Evolutionary conservation across 1,140 invertebrate species (phyloP).

Genomic region (Dendrolimus punctatus): DNA sequence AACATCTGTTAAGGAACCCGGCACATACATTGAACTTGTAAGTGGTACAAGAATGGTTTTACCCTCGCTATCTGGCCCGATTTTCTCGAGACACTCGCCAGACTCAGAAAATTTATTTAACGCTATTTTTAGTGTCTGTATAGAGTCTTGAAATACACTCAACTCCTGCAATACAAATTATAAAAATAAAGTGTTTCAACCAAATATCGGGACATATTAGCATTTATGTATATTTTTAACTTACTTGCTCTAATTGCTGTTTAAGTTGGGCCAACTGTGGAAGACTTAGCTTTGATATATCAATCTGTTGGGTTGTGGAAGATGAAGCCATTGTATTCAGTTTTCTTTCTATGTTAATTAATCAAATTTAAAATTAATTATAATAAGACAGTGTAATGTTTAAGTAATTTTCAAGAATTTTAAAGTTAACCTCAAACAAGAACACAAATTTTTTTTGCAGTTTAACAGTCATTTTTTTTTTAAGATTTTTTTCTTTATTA

Average conservation of each 20-base stretch:
- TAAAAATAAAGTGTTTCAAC: conserved; percentile 10
- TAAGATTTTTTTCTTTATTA: no score
- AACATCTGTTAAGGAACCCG: conserved; percentile 86
- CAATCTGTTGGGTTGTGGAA: conserved; percentile 76
- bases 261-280: conserved; percentile 86
- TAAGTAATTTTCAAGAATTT: no score
- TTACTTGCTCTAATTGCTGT: conserved; percentile 89
- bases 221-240: conserved; percentile 10
- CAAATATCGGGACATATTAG: not conserved
- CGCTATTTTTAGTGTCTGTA: conserved; percentile 90
- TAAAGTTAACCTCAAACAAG: no score
- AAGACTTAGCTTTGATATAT: conserved; percentile 84
- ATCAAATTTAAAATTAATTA: no score
- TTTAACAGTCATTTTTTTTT: no score
- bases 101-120: conserved; percentile 93
- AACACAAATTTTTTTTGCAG: no score
- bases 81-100: conserved; percentile 86
- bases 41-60: conserved; percentile 92
- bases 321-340: conserved; percentile 71
- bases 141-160: conserved; percentile 87
- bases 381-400: no score
- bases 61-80: conserved; percentile 81
- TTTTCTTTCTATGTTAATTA: no score
- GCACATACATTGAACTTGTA: conserved; percentile 96
- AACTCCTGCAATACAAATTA: conserved; percentile 80